Base-by-base conservation (phyloP, 1,140 invertebrate genomes). In the Zaprionus ghesquierei region DNA sequence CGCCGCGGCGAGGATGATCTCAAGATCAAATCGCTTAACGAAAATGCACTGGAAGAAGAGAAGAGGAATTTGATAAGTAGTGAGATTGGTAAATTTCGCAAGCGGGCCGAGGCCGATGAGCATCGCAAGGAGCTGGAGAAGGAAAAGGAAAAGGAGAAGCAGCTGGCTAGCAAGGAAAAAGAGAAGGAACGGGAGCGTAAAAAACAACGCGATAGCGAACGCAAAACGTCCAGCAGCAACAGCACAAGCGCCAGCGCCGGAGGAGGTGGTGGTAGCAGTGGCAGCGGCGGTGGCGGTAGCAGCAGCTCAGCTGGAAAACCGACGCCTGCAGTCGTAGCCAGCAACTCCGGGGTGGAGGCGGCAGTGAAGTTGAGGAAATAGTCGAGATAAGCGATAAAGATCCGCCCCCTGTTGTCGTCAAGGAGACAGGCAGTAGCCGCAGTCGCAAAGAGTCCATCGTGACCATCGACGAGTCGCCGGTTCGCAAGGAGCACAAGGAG, bases 71-170 rank as follows among this genome's bases (percentile, higher is more conserved):
- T 99, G 71, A 99, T 99, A 75, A 98, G 97, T 80, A 94, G 96
- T 77, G 98, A 99, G 94, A 99, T 99, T 92, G 97, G 97, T 75
- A 98, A 98, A 93, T 99, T 99, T 93, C 94, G 98, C 61, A 98
- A 99, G 94, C 97, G 97, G 68, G 90, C 92, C 15, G 90, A 92
- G 69, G 91, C 79, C 50, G 91, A 92, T 85, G 91, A 92, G 66
- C 79, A 90, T 69, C 80, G 90, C 56, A 91, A 92, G 53, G 91
- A 94, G 71, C 93, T 94, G 74, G 93, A 94, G 60, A 93, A 94
- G 81, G 93, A 94, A 92, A 82, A 93, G 93, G 80, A 90, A 64
- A 87, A 90, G 33, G 94, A 94, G 86, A 93, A 94, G 49, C 69
- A 82, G 51, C 54, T 75, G 22, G 81, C 81, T 60, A 84, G n/a